phyloP scores from a whole-genome alignment of 2,113 vertebrate species.

The Dissostichus mawsoni region DNA sequence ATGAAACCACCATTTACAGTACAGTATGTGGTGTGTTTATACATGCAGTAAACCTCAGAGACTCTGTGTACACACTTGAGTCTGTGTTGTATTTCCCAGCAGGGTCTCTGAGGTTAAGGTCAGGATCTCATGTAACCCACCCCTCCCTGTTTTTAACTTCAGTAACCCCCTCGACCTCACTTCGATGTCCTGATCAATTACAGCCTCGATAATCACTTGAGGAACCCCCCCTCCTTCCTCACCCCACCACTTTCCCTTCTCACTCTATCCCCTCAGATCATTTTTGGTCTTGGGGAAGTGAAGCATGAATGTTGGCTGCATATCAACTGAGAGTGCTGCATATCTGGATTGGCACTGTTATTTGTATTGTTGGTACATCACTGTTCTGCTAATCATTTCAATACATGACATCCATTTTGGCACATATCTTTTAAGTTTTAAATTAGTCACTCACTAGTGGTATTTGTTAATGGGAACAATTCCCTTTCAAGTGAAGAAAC shows the following conservation, averaged over 20 bases:
- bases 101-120: constrained; percentile 55
- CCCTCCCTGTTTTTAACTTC: constrained; percentile 35
- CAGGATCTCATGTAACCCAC: constrained; percentile 58
- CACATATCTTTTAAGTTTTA: not conserved
- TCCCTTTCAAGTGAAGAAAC: constrained; percentile 35
- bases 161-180: constrained; percentile 22
- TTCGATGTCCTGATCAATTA: constrained; percentile 54
- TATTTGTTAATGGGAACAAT: not conserved
- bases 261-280: constrained; percentile 24
- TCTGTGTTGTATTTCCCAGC: constrained; percentile 47
- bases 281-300: constrained; percentile 35
- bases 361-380: not conserved
- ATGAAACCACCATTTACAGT: constrained; percentile 21
- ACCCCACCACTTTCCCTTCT: not conserved
- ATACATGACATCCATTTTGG: constrained; percentile 19
- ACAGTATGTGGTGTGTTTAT: constrained; percentile 34
- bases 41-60: constrained; percentile 49
- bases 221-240: constrained; percentile 7
- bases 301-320: constrained; percentile 27
- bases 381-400: constrained; percentile 37
- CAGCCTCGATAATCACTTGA: constrained; percentile 34
- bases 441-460: constrained; percentile 2
- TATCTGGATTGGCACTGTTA: constrained; percentile 25
- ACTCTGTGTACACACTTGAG: constrained; percentile 38
- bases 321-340: not conserved